Percentiles rank a stretch among this genome's conserved stretches.
Evolutionary conservation across 23 tunicate genomes (phyloP).

Genomic region (Trididemnum miniatum): DNA sequence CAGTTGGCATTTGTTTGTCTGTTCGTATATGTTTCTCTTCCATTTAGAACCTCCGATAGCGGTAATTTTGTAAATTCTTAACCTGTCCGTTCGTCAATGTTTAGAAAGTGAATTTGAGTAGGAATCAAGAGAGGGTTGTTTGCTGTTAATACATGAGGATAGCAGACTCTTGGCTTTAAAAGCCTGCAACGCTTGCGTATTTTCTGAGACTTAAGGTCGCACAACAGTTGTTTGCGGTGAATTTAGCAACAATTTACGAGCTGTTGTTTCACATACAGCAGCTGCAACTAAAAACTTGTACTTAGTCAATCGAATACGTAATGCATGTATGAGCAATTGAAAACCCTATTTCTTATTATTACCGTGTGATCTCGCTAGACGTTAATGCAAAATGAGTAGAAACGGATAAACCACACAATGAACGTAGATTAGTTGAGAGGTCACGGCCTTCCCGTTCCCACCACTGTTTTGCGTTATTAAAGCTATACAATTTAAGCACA

Average conservation of each 20-base stretch:
- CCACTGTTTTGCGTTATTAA: background rate
- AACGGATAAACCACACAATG: background rate
- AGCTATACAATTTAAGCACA: too few species aligned
- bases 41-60: background rate
- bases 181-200: too few species aligned
- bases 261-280: too few species aligned
- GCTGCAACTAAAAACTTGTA: too few species aligned
- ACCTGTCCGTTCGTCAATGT: background rate
- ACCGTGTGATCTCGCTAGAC: background rate
- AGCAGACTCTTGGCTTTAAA: too few species aligned
- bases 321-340: too few species aligned
- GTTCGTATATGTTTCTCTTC: background rate
- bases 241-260: too few species aligned
- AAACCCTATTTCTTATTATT: too few species aligned
- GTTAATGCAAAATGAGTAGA: background rate
- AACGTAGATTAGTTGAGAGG: background rate
- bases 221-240: too few species aligned
- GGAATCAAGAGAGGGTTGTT: background rate
- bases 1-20: background rate
- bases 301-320: too few species aligned
- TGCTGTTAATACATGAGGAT: background rate
- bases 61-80: too few species aligned
- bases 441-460: conserved; percentile 10
- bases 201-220: too few species aligned
- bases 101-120: background rate